phyloP scores from a whole-genome alignment of 2,888 invertebrate species.

The Lithodes maja region DNA sequence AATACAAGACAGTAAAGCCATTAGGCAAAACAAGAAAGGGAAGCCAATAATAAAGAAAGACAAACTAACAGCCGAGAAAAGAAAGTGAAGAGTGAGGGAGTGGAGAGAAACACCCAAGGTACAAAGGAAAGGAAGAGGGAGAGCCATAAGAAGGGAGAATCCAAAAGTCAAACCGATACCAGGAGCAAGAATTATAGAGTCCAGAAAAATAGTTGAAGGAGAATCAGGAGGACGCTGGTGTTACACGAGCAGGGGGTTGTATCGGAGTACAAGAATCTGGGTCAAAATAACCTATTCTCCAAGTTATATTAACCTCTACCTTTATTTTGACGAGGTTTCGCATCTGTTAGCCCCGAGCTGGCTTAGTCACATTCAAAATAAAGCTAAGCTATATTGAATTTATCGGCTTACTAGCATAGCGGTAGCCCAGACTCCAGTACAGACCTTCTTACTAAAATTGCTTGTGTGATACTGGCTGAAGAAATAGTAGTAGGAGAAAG shows the following conservation, averaged over 20 bases:
- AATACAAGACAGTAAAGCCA: neutral
- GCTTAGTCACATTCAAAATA: no score
- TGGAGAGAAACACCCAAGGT: neutral
- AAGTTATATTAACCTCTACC: no score
- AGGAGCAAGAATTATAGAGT: neutral
- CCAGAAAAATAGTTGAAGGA: neutral
- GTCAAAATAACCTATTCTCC: no score
- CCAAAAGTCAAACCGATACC: neutral
- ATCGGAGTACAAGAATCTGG: no score
- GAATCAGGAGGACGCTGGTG: neutral
- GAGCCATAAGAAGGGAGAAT: neutral
- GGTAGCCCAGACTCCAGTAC: no score
- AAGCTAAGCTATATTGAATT: no score
- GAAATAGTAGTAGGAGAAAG: neutral
- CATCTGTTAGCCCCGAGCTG: no score
- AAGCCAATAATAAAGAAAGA: neutral
- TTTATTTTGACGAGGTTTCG: no score
- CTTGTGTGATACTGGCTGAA: neutral
- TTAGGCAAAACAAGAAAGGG: neutral
- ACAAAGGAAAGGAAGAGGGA: neutral
- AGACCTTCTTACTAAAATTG: no score
- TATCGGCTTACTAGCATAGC: no score
- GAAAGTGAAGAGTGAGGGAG: constrained; percentile 1
- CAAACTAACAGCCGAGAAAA: neutral
- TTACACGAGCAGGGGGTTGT: neutral